phyloP scores from a whole-genome alignment of 2,888 invertebrate species.

The Dryocosmus kuriphilus region DNA sequence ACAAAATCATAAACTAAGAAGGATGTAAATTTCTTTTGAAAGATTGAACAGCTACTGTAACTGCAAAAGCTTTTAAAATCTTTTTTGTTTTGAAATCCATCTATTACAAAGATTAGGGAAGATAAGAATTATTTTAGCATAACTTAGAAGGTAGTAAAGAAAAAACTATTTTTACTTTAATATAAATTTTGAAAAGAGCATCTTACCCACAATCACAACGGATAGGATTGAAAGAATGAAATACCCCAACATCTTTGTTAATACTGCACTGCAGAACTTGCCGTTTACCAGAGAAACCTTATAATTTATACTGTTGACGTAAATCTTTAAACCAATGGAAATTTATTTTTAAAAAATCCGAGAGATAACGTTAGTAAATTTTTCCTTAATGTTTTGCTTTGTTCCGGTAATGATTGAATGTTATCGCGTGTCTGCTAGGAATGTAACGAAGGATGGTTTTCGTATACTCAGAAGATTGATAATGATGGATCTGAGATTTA shows the following conservation, averaged over 20 bases:
- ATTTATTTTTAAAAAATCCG: neutral
- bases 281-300: neutral
- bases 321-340: neutral
- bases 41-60: no score
- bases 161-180: no score
- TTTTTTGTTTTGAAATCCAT: no score
- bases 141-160: no score
- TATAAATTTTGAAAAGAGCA: neutral
- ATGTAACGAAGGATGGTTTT: neutral
- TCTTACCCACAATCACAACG: neutral
- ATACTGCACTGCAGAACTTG: neutral
- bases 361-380: neutral
- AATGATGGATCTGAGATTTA: slow-evolving; percentile 30
- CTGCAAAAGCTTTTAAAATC: no score
- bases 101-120: no score
- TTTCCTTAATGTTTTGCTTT: slow-evolving; percentile 1
- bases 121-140: no score
- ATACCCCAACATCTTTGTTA: slow-evolving; percentile 8
- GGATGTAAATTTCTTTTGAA: no score
- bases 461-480: neutral
- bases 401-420: slow-evolving; percentile 3
- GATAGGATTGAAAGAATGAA: neutral
- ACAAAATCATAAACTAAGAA: no score
- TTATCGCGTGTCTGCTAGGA: neutral
- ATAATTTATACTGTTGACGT: neutral